A percentile compares a stretch with the other conserved stretches of the same genome.
phyloP scores from a whole-genome alignment of 2,797 vertebrate species.

The Balearica regulorum region DNA sequence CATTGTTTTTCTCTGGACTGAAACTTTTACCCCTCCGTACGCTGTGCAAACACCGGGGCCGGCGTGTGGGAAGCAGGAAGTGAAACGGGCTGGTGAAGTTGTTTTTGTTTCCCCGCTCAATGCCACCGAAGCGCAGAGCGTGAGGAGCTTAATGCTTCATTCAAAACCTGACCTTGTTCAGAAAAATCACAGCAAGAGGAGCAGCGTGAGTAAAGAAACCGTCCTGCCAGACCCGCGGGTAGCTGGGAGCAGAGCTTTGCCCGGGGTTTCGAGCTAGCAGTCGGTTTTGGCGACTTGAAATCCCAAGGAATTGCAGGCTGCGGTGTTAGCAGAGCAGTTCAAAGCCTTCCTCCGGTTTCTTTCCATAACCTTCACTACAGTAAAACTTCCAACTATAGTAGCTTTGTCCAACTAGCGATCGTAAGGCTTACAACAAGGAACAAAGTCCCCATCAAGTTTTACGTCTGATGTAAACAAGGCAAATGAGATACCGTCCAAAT shows the following conservation, averaged over 20 bases:
- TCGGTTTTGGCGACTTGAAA: not conserved
- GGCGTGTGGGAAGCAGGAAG: conserved; percentile 46
- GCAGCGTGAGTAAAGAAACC: not conserved
- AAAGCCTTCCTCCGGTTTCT: not conserved
- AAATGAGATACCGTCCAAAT: not conserved
- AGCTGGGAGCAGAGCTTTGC: not conserved
- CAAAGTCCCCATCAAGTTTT: not conserved
- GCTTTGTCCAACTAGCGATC: not conserved
- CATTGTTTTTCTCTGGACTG: not conserved
- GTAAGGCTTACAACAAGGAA: not conserved
- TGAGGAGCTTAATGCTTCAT: not conserved
- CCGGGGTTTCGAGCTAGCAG: not conserved
- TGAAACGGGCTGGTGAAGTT: conserved; percentile 25
- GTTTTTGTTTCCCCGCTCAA: not conserved
- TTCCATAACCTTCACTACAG: not conserved
- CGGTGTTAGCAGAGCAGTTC: not conserved
- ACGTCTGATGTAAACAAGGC: conserved; percentile 21
- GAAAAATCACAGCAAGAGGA: not conserved
- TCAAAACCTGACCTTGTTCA: not conserved
- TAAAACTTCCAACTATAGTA: not conserved
- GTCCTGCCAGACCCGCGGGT: not conserved
- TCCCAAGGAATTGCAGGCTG: not conserved
- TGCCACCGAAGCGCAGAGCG: rapidly evolving
- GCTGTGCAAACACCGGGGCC: rapidly evolving
- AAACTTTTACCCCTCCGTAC: not conserved